phyloP scores from a whole-genome alignment of 2,888 invertebrate genomes.

The Leucophora obtusa region DNA sequence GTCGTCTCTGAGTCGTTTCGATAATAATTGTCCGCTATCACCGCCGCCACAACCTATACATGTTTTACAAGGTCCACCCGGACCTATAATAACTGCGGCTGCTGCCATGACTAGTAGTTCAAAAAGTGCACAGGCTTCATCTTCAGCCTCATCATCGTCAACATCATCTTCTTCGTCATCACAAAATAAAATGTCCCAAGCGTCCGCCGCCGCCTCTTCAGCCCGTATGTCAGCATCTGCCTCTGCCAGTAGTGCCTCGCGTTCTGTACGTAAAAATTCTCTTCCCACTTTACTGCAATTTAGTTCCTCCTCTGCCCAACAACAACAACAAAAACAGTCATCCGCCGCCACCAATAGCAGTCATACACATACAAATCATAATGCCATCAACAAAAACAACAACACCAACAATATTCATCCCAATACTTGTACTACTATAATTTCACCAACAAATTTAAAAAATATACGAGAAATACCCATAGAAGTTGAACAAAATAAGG shows the following conservation, averaged over 20 bases:
- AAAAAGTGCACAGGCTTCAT: constrained; percentile 46
- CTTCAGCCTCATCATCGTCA: constrained; percentile 64
- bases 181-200: constrained; percentile 64
- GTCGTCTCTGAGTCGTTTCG: constrained; percentile 68
- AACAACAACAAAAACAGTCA: constrained; percentile 56
- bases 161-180: constrained; percentile 43
- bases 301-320: constrained; percentile 62
- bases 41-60: constrained; percentile 75
- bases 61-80: constrained; percentile 67
- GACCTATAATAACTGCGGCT: constrained; percentile 50
- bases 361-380: constrained; percentile 54
- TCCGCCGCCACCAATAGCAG: constrained; percentile 54
- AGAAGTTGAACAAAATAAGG: constrained; percentile 77
- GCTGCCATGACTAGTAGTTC: constrained; percentile 30
- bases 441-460: constrained; percentile 61
- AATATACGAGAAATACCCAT: constrained; percentile 78
- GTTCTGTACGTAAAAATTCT: constrained; percentile 75
- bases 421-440: constrained; percentile 26
- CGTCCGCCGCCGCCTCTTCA: constrained; percentile 69
- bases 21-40: constrained; percentile 70
- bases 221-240: constrained; percentile 69
- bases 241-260: constrained; percentile 66
- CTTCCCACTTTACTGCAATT: constrained; percentile 71
- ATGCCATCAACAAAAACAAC: constrained; percentile 63
- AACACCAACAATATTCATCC: constrained; percentile 56